Evolutionary conservation across 2,888 invertebrate genomes (phyloP), one percentile per base, ranked within the genome.

Genomic region (Drosophila subsilvestris): DNA sequence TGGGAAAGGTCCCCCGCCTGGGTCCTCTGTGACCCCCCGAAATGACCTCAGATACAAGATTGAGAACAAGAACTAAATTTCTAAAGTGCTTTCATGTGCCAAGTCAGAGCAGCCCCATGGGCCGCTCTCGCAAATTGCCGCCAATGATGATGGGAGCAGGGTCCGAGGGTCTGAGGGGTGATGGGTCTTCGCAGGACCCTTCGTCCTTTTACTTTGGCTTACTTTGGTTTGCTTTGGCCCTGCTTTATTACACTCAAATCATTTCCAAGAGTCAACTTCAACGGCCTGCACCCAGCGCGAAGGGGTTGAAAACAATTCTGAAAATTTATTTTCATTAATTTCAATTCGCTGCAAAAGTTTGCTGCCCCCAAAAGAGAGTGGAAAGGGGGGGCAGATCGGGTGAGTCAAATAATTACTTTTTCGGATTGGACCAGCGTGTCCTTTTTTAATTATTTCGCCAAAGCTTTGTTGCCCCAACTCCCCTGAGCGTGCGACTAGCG

Each of bases 251-350:
- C 80, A 75, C 86, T 83, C 63, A 67, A 88, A 83, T 86, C 86
- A 79, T 83, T 86, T 69, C 80, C 59, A 69, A 88, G 86, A 86
- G 88, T 86, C 75, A 77, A 82, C 81, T 85, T 56, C 37, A 45
- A 37, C 43, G 22, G 55, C 54, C 37, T 44, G 47, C 27, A 20
- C 14, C 32, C 29, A 3, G 43, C 57, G 14, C 63, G 73, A 84
- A 72, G 72, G 84, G 86, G 79, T 86, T 86, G 83, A 76, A 86
- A 88, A 89, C 79, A 86, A 85, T 86, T 85, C 82, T 75, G 76
- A 77, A 87, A 86, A 88, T 88, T 78, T 89, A 88, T 89, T 86
- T 88, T 88, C 86, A 84, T 85, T 85, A 88, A 85, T 85, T 85
- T 85, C 86, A 88, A 85, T 85, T 86, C 85, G 81, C 66, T 84